Evolutionary conservation across 2,888 invertebrate species (phyloP).

Genomic region (Amphipoea oculea): DNA sequence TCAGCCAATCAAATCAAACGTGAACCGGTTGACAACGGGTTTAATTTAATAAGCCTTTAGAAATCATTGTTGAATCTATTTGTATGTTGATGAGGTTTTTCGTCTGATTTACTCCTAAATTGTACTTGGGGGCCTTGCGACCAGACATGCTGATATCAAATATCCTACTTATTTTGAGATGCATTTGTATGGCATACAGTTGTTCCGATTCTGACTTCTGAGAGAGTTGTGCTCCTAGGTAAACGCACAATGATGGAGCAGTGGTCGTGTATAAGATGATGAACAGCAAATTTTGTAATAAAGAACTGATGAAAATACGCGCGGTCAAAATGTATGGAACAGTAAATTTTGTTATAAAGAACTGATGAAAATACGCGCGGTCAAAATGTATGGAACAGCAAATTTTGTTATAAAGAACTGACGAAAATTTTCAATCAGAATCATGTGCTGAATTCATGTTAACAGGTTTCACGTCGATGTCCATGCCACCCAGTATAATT

Average conservation of each 20-base stretch:
- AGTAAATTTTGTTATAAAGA: too few relatives aligned
- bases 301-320: too few relatives aligned
- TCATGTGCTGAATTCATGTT: too few relatives aligned
- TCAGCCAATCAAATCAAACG: constrained; percentile 17
- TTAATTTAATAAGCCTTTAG: constrained; percentile 32
- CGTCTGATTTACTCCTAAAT: constrained; percentile 2
- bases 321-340: too few relatives aligned
- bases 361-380: too few relatives aligned
- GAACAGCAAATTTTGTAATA: too few relatives aligned
- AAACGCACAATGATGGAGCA: not conserved
- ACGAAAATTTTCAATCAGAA: too few relatives aligned
- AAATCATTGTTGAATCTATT: constrained; percentile 12
- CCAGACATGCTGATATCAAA: not conserved
- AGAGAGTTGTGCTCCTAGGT: not conserved
- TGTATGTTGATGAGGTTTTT: constrained; percentile 16
- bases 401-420: too few relatives aligned
- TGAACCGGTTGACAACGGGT: constrained; percentile 28
- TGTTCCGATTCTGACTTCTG: not conserved
- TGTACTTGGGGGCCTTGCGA: not conserved
- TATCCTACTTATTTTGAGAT: not conserved
- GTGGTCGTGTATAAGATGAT: too few relatives aligned
- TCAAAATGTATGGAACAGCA: too few relatives aligned
- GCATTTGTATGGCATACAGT: not conserved
- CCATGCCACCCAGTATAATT: not conserved
- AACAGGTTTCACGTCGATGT: too few relatives aligned